Evolutionary conservation across 2,113 vertebrate species (phyloP).

Genomic region (Hyaena hyaena): DNA sequence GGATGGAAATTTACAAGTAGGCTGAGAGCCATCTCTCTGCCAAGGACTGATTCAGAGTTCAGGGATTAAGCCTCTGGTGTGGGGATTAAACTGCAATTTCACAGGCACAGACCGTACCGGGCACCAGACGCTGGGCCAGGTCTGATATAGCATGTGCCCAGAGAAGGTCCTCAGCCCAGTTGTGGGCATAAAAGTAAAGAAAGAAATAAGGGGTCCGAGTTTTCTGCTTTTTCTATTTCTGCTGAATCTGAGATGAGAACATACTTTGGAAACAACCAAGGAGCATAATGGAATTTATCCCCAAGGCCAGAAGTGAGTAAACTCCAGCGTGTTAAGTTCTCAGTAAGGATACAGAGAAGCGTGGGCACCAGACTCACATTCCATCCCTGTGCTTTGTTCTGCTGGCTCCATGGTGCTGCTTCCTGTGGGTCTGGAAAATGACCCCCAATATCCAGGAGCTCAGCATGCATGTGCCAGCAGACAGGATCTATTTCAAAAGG

Average conservation of each 20-base stretch:
- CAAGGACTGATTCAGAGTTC: slow-evolving; percentile 65
- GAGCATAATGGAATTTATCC: slow-evolving; percentile 64
- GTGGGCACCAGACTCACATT: slow-evolving; percentile 36
- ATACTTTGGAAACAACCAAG: slow-evolving; percentile 63
- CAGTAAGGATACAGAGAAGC: slow-evolving; percentile 30
- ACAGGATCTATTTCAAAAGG: slow-evolving; percentile 56
- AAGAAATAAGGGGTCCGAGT: neutral
- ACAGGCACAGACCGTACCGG: neutral
- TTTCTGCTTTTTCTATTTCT: slow-evolving; percentile 50
- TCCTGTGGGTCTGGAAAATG: slow-evolving; percentile 49
- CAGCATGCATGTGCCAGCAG: neutral
- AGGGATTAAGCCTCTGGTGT: slow-evolving; percentile 51
- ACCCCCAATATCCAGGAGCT: slow-evolving; percentile 15
- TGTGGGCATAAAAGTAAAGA: neutral
- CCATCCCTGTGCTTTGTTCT: slow-evolving; percentile 8
- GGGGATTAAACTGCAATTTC: slow-evolving; percentile 56
- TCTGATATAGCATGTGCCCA: neutral
- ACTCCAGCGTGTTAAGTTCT: slow-evolving; percentile 31
- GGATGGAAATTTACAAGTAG: slow-evolving; percentile 68
- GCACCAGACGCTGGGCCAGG: neutral
- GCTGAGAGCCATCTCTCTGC: slow-evolving; percentile 1
- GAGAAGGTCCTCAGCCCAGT: neutral
- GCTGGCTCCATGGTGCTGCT: slow-evolving; percentile 11
- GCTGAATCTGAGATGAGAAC: slow-evolving; percentile 62
- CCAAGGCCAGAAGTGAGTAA: slow-evolving; percentile 48